These are phyloP conservation scores for Poeciliopsis turneri DNA, from an alignment of 2,797 vertebrate genomes.

Conservation along the genomic window DNA sequence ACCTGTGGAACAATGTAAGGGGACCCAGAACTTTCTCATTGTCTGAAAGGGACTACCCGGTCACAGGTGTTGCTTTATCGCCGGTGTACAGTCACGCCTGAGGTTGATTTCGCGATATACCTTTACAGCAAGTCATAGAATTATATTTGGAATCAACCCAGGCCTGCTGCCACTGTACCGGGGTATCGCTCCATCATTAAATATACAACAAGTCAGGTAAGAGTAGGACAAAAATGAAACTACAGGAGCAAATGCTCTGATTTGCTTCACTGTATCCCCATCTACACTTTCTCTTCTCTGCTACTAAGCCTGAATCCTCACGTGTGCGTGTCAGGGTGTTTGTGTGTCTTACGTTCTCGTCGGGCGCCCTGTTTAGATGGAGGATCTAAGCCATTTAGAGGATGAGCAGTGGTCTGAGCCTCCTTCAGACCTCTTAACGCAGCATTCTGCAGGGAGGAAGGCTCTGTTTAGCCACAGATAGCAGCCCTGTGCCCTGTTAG, in stretches of 20 bases:
- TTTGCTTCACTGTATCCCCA: constrained; percentile 2
- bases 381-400: constrained; percentile 54
- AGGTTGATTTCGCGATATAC: constrained; percentile 28
- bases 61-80: constrained; percentile 42
- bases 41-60: constrained; percentile 28
- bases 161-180: background rate
- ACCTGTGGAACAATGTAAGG: constrained; percentile 44
- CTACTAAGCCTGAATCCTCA: constrained; percentile 34
- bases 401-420: constrained; percentile 56
- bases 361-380: constrained; percentile 19
- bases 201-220: constrained; percentile 30
- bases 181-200: constrained; percentile 40
- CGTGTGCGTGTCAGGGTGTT: constrained; percentile 10
- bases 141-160: constrained; percentile 24
- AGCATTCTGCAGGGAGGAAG: constrained; percentile 53
- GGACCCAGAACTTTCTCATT: constrained; percentile 35
- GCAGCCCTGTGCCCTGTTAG: constrained; percentile 66
- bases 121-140: constrained; percentile 37
- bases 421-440: constrained; percentile 47
- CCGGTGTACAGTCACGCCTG: constrained; percentile 27
- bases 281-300: constrained; percentile 34
- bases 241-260: constrained; percentile 14
- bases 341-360: constrained; percentile 10
- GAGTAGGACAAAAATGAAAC: constrained; percentile 33
- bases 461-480: constrained; percentile 65